Conservation (phyloP, 2,888 invertebrate genomes). For the Aspidiotus destructor region DNA sequence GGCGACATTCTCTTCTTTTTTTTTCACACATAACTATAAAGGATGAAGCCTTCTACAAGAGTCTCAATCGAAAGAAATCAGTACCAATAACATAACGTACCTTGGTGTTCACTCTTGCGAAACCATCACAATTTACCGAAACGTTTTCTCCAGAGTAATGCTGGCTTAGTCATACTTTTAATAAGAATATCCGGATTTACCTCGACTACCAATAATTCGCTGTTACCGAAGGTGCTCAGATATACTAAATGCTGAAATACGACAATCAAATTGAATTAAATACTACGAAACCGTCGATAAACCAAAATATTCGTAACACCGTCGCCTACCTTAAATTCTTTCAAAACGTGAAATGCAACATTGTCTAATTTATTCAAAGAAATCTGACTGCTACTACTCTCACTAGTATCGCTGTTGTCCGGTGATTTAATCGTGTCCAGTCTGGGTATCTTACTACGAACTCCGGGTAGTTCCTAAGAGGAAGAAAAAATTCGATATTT, state of each 20-base stretch:
- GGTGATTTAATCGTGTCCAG: constrained; percentile 27
- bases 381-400: constrained; percentile 26
- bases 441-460: constrained; percentile 25
- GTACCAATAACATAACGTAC: too few relatives aligned
- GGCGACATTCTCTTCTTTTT: too few relatives aligned
- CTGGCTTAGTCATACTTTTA: constrained; percentile 16
- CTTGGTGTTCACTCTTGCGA: too few relatives aligned
- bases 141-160: constrained; percentile 13
- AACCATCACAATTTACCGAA: constrained; percentile 12
- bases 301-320: not conserved
- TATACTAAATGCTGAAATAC: constrained; percentile 26
- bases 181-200: constrained; percentile 24
- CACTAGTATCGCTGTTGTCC: constrained; percentile 26
- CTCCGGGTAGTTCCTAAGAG: constrained; percentile 15
- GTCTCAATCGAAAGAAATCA: too few relatives aligned
- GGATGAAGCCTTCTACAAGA: too few relatives aligned
- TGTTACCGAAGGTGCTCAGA: constrained; percentile 17
- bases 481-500: not conserved
- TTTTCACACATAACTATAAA: too few relatives aligned
- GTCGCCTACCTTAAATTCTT: constrained; percentile 17
- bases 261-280: not conserved
- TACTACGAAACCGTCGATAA: not conserved
- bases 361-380: constrained; percentile 15
- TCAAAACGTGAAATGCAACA: constrained; percentile 24
- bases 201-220: constrained; percentile 20